Base-by-base conservation (phyloP, 2,888 invertebrate species). In the Lepetodrilus schrolli region DNA sequence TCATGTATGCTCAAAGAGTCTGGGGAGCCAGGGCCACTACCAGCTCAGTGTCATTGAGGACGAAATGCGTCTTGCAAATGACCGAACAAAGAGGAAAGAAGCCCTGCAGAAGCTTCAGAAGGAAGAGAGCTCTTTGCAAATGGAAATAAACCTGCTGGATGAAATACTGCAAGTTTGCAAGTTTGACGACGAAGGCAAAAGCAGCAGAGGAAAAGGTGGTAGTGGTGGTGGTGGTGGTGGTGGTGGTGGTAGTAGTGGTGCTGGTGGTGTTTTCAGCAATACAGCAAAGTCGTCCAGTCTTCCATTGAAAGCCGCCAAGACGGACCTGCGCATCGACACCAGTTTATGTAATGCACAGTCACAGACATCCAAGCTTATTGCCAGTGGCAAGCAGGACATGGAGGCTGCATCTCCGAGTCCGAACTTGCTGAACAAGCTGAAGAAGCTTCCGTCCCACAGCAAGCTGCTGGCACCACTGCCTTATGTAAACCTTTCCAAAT, bases 111-210 rank as follows among this genome's bases (percentile, higher is more conserved):
- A 73, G n/a, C 79, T 87, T 17, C 79, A 84, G 51, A 83, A 81
- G 43, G 80, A 82, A 26, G 86, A 87, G 72, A 79, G 80, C 49
- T 81, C 83, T 51, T 72, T 87, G 20, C 84, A 87, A 68, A 80
- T 81, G 69, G 87, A 87, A 74, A 83, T 87, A 72, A 80, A 83
- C 7, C 78, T 87, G 13, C 77, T 87, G n/a, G 86, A 87, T 80
- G 86, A 86, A 78, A 86, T 87, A 74, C 72, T 87, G 4, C 82
- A 84, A 78, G 85, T 82, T 58, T 77, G 80, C 66, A 49, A 74
- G 21, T 37, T 48, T 8, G 66, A 74, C 37, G 72, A 75, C 17
- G 48, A 73, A 4, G 34, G 10, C 7, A 66, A 65, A 43, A 50
- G 30, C 17, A 34, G 13, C 4, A 26, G 17, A 1, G 30, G 5